Percentiles rank a stretch among this genome's conserved stretches.
Conservation (phyloP, 2,113 vertebrate species). For the Hipposideros armiger region DNA sequence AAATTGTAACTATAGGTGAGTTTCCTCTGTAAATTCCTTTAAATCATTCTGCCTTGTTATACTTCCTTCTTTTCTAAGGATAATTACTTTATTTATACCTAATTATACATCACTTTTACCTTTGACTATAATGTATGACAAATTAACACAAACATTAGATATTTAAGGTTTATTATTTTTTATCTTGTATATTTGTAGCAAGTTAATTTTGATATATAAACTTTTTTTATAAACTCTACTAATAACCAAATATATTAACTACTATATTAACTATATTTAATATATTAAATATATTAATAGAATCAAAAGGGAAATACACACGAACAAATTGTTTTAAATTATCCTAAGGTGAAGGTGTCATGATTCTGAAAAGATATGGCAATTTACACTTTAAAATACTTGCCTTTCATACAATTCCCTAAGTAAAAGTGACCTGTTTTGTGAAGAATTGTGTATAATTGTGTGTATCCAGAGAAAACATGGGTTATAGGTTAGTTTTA, state of each 20-base stretch:
- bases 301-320: not conserved
- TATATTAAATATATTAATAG: not conserved
- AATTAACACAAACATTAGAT: not conserved
- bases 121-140: not conserved
- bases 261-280: too few species aligned
- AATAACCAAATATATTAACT: not conserved
- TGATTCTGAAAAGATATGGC: not conserved
- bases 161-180: not conserved
- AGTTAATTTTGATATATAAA: not conserved
- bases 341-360: not conserved
- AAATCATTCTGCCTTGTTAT: not conserved
- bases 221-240: not conserved
- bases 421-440: not conserved
- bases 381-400: conserved; percentile 35
- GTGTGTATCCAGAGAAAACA: not conserved
- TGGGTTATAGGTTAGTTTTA: not conserved
- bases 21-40: conserved; percentile 10
- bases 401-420: not conserved
- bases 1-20: not conserved
- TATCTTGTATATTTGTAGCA: not conserved
- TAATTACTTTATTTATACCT: not conserved
- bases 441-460: not conserved
- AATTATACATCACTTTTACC: conserved; percentile 9
- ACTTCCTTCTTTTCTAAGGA: not conserved
- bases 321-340: not conserved